phyloP scores from a whole-genome alignment of 2,797 vertebrate genomes.

The Phrynocephalus forsythii region DNA sequence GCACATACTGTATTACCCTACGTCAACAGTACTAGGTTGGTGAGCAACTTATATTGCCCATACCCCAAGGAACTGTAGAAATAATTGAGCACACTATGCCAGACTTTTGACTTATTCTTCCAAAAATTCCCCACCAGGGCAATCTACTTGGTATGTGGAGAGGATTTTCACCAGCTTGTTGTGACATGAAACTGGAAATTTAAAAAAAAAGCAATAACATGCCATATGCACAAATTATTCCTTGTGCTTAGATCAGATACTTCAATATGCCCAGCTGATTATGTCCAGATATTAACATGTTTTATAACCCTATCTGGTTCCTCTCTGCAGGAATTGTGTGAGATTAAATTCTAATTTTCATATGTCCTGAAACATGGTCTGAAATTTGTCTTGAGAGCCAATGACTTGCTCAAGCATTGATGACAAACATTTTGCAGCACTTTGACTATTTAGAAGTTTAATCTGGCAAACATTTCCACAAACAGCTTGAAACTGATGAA shows the following conservation, averaged over 20 bases:
- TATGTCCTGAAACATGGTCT: neutral
- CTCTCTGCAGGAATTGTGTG: neutral
- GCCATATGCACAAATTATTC: neutral
- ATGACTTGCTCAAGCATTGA: neutral
- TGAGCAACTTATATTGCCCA: neutral
- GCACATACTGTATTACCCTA: constrained; percentile 35
- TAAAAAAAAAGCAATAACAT: neutral
- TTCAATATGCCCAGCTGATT: neutral
- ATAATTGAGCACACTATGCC: neutral
- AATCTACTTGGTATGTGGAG: neutral
- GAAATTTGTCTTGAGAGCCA: neutral
- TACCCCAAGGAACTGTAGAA: too few species aligned
- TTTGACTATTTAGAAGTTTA: too few species aligned
- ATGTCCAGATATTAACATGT: neutral
- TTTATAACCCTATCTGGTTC: neutral
- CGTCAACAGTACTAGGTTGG: constrained; percentile 16
- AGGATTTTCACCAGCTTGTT: neutral
- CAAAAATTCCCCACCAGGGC: neutral
- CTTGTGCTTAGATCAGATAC: neutral
- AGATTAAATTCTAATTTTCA: neutral
- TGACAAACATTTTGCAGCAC: too few species aligned
- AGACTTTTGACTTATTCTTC: neutral
- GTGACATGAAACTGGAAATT: neutral
- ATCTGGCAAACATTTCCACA: too few species aligned
- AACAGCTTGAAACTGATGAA: too few species aligned